Evolutionary conservation across 2,888 invertebrate genomes (phyloP), one percentile per base, ranked within the genome.

Genomic region (Caenorhabditis doughertyi): DNA sequence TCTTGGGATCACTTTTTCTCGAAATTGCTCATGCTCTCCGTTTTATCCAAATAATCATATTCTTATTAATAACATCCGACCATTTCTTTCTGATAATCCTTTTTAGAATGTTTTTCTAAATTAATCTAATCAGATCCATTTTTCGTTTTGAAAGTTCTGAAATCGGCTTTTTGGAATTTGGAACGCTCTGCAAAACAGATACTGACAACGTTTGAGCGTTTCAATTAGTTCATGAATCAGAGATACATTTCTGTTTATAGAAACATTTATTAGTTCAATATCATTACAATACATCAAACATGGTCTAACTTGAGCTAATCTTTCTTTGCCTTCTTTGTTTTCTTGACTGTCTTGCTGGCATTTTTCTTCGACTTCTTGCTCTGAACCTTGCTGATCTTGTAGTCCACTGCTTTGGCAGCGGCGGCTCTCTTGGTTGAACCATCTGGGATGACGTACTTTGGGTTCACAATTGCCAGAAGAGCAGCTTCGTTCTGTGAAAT

Each of bases 401-500:
- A 55, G 9, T 32, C 9, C 2, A 13, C 39, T 18, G 39, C 21
- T 39, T 68, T 68, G 7, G 68, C 21, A 0, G 16, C 9, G 0
- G 42, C 68, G 4, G 42, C 42, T 18, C 68, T 39, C 8, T 68
- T 68, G 42, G 42, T 42, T 21, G 29, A 35, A 3, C 42, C 8
- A 0, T 25, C 55, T 8, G n/a, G 42, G 18, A 42, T 42, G 2
- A 21, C n/a, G 29, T 55, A 68, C 42, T 55, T 55, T 13, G 23
- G 27, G 13, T 55, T 56, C 39, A 9, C n/a, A 18, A 68, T 51
- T 23, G 18, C n/a, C 11, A 68, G 44, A 29, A 55, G 39, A 42
- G n/a, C 25, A 8, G 29, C 9, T 44, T 68, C 2, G 9, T 11
- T 4, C 68, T 39, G 55, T 68, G 44, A 53, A 68, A 55, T 29